Base-by-base conservation (phyloP, 1,140 invertebrate species). In the Oscheius sp. region DNA sequence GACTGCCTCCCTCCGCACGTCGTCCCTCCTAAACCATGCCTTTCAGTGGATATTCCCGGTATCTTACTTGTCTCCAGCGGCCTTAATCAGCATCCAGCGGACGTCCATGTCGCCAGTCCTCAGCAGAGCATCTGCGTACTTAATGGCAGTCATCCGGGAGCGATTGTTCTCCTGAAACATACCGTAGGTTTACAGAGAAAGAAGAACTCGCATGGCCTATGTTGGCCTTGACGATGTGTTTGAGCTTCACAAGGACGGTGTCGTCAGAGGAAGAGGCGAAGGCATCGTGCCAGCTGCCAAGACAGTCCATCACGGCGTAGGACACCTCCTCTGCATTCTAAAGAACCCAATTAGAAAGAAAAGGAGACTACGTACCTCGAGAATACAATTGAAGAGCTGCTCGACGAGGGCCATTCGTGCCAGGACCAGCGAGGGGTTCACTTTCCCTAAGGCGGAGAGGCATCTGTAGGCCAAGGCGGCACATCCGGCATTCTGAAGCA, bases 61-160 rank as follows among this genome's bases (percentile, higher is more conserved):
- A 62, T 70, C 69, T 64, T 61, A 38, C n/a, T 52, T n/a, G 38
- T 71, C 69, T 15, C 69, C 69, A 26, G 69, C 31, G 3, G 35
- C 34, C 28, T 20, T 13, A 38, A 71, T 63, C 2, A 71, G 26
- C 7, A 18, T n/a, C 59, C 61, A 71, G 0, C 38, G 35, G 18
- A 71, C 28, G 18, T 55, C 42, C 38, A 64, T 71, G 26, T 71
- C 42, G 1, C 42, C 20, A 1, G 58, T 58, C 26, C 59, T 38
- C 1, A 71, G 58, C 59, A 71, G n/a, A 13, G 61, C 69, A 36
- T 71, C 69, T 10, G 69, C 61, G 29, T 71, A 71, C 36, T 71
- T 71, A 35, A 71, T 23, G 3, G 69, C 59, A 20, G 26, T 58
- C 13, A 71, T 10, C 7, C 69, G 46, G 18, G 32, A 29, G 4